Base-by-base conservation (phyloP, 2,888 invertebrate genomes). In the Andrena minutula region DNA sequence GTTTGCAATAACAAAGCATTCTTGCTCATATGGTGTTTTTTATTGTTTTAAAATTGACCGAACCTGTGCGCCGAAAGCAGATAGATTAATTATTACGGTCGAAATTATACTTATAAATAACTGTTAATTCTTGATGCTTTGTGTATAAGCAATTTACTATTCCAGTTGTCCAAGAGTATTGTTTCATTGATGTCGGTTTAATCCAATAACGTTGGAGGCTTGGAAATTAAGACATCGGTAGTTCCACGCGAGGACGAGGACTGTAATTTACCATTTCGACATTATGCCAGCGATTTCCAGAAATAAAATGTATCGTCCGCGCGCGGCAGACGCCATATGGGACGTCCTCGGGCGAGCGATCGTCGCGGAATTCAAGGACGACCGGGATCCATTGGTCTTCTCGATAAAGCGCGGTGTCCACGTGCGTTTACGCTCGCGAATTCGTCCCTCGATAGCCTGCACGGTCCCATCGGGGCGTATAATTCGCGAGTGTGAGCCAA, bases 351-450 rank as follows among this genome's bases (percentile, higher is more conserved):
- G 60, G 32, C 56, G 70, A 61, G 53, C 56, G 66, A 51, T 30
- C 56, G 63, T 7, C 69, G 73, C 61, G 47, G 35, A 28, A 69
- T 58, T 61, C 83, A 83, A 83, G 83, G 83, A 83, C 83, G 64
- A 69, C 83, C 68, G 56, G 74, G 83, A 60, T 65, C 56, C 75
- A 53, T 71, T 41, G 70, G 23, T 63, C 28, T 12, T 49, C 28
- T 30, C 71, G 61, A 60, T 61, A 68, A 72, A 68, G 68, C 60
- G n/a, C 74, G 41, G 41, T n/a, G 58, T 51, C 78, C 79, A 78
- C 70, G 79, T 79, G 78, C 79, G 60, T 32, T 2, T 35, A 26
- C 53, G n/a, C 51, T 53, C 61, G 66, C 56, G 47, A 79, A 79
- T 79, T 79, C 47, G 71, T 30, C 58, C 53, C 7, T 16, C 20